Percentiles rank a stretch among this genome's conserved stretches.
These are phyloP conservation scores for Crocuta crocuta DNA, from an alignment of 2,113 vertebrate genomes.

Conservation along the genomic window DNA sequence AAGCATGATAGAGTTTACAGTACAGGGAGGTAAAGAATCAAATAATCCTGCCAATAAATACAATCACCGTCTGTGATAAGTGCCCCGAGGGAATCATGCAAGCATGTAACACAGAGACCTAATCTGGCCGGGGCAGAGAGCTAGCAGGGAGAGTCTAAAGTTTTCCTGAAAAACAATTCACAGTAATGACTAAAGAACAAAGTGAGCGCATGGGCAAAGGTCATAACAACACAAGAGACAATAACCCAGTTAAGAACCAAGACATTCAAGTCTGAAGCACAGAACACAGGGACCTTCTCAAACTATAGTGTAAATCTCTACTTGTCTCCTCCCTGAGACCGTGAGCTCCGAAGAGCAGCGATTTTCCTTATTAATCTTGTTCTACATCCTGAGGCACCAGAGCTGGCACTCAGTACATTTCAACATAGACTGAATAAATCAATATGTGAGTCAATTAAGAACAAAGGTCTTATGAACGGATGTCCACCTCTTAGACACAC, in stretches of 20 bases:
- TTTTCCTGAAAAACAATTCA: background rate
- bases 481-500: background rate
- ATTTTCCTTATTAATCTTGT: background rate
- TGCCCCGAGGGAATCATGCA: background rate
- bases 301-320: background rate
- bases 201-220: background rate
- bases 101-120: background rate
- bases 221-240: background rate
- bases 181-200: background rate
- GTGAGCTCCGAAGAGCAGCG: background rate
- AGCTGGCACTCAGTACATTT: background rate
- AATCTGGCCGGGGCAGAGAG: background rate
- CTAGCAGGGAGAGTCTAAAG: background rate
- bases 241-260: background rate
- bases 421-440: background rate
- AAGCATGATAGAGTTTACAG: background rate
- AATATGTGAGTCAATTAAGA: background rate
- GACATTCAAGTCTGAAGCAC: background rate
- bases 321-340: background rate
- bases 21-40: background rate
- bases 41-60: slow-evolving; percentile 1
- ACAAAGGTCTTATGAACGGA: slow-evolving; percentile 5
- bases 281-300: background rate
- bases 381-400: background rate
- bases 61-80: background rate